A percentile compares a stretch with the other conserved stretches of the same genome.
Conservation (phyloP, 2,888 invertebrate species). For the Hirtodrosophila cameraria region DNA sequence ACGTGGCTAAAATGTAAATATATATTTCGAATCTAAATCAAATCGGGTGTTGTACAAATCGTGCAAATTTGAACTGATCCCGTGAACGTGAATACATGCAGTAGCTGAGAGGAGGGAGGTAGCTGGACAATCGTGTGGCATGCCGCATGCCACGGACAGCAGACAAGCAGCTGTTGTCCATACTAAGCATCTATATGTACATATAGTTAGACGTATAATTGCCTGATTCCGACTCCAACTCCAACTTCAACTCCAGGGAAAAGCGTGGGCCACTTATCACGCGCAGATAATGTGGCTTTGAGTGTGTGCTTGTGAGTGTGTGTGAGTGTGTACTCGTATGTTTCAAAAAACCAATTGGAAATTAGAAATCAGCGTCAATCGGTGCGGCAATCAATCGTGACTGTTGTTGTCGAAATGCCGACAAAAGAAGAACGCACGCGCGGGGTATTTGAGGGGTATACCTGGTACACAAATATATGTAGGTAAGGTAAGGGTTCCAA, state of each 20-base stretch:
- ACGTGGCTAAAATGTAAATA: slow-evolving; percentile 24
- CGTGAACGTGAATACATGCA: slow-evolving; percentile 20
- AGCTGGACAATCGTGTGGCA: slow-evolving; percentile 27
- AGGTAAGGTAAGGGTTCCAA: slow-evolving; percentile 47
- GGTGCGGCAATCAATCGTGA: slow-evolving; percentile 79
- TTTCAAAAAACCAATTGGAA: slow-evolving; percentile 71
- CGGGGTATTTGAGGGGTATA: slow-evolving; percentile 39
- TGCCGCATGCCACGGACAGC: slow-evolving; percentile 43
- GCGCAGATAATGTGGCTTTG: slow-evolving; percentile 57
- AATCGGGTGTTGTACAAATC: slow-evolving; percentile 1
- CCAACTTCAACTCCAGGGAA: slow-evolving; percentile 11
- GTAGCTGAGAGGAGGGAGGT: slow-evolving; percentile 11
- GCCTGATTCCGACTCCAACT: no score
- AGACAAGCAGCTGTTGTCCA: no score
- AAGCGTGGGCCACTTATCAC: slow-evolving; percentile 66
- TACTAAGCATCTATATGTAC: slow-evolving; percentile 48
- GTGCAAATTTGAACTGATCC: slow-evolving; percentile 26
- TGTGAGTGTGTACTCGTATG: slow-evolving; percentile 30
- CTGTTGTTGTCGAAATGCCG: slow-evolving; percentile 71
- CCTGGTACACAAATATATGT: no score
- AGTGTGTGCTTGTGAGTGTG: slow-evolving; percentile 10
- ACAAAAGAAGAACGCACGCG: slow-evolving; percentile 71
- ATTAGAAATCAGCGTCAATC: slow-evolving; percentile 78
- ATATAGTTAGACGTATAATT: slow-evolving; percentile 61
- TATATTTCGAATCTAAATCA: neutral